A percentile compares a stretch with the other conserved stretches of the same genome.
Conservation (phyloP, 2,113 vertebrate species). For the Halcyon malimbica region DNA sequence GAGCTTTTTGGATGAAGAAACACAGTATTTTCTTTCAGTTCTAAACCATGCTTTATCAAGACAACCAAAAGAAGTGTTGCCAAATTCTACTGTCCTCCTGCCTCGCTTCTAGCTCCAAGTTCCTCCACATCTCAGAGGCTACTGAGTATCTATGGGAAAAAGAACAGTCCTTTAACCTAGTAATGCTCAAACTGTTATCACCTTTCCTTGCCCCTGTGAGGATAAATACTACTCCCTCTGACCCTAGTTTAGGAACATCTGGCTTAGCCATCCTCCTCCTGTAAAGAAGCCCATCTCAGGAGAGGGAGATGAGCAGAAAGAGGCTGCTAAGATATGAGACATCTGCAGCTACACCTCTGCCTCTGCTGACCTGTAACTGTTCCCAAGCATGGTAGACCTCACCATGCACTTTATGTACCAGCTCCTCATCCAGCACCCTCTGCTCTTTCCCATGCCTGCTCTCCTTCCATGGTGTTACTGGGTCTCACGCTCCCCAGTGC, state of each 20-base stretch:
- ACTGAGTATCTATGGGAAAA: background rate
- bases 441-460: background rate
- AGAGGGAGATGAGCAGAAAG: background rate
- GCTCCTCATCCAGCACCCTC: background rate
- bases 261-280: background rate
- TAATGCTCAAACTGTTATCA: background rate
- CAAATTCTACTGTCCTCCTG: background rate
- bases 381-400: background rate
- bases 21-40: background rate
- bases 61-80: background rate
- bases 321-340: background rate
- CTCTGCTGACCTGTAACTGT: background rate
- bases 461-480: background rate
- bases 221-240: background rate
- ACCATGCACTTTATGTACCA: background rate
- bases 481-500: background rate
- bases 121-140: background rate
- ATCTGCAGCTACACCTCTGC: background rate
- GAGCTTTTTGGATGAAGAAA: background rate
- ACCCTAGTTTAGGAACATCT: background rate
- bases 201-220: background rate
- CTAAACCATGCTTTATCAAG: background rate
- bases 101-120: background rate
- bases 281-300: background rate
- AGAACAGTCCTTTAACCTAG: background rate